Percentiles rank a stretch among this genome's conserved stretches.
Conservation (phyloP, 2,797 vertebrate species). For the Coccyzus lansbergi region DNA sequence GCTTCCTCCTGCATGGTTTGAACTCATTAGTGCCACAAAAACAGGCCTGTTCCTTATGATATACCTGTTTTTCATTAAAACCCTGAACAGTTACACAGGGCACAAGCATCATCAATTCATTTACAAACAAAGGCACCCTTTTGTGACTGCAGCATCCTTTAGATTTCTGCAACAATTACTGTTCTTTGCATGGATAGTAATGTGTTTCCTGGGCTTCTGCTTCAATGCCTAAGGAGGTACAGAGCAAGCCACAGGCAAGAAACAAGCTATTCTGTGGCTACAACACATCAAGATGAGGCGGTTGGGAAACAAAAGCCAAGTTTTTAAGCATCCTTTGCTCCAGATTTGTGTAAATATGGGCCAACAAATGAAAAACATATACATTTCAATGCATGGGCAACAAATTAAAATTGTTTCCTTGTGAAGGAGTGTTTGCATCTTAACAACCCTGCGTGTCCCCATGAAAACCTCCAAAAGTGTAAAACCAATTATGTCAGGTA, state of each 20-base stretch:
- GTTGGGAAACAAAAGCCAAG: not conserved
- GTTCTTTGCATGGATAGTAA: not conserved
- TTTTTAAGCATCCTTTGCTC: not conserved
- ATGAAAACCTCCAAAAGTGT: slow-evolving; percentile 55
- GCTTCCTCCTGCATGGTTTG: not conserved
- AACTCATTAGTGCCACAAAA: not conserved
- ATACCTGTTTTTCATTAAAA: not conserved
- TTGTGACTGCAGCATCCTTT: not conserved
- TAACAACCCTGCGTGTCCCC: slow-evolving; percentile 41
- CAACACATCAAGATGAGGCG: not conserved
- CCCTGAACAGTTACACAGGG: not conserved
- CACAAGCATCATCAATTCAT: not conserved
- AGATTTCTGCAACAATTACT: not conserved
- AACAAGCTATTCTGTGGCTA: not conserved
- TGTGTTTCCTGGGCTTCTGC: not conserved
- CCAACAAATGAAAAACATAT: not conserved
- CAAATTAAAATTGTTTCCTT: not conserved
- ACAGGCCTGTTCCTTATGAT: not conserved
- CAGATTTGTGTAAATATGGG: not conserved
- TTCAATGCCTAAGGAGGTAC: not conserved
- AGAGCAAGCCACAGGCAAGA: not conserved
- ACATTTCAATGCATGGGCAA: not conserved
- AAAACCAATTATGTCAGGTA: slow-evolving; percentile 70
- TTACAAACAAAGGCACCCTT: not conserved
- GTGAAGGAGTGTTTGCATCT: not conserved